Evolutionary conservation across 2,797 vertebrate species (phyloP), one percentile per base, ranked within the genome.

Genomic region (Poecilia gillii): DNA sequence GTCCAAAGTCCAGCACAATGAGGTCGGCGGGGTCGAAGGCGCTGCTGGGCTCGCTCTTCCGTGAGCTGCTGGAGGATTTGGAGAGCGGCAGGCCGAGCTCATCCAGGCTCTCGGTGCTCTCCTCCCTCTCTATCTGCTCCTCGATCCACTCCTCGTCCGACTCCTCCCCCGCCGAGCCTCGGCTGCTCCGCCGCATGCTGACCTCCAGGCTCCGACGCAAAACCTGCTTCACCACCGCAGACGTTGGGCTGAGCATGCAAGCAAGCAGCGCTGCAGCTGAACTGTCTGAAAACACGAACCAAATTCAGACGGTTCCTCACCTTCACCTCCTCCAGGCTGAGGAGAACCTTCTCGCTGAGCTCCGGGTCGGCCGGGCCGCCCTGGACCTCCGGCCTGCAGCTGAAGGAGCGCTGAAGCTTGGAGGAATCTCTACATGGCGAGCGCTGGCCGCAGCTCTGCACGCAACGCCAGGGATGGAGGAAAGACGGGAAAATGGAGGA

Each of bases 121-220:
- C 96, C 68, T 96, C 96, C 72, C 94, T 92, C 49, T 96, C 92
- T 16, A 97, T 95, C 2, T 96, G 93, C 84, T 97, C 97, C 76
- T 97, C 95, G 84, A 96, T 92, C 85, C 97, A 95, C 33, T 99
- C 97, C 79, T 99, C 98, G 41, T 99, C 98, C 0, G 93, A 96
- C 89, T 98, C 97, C 81, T 98, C 97, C 74, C 95, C 96, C 0
- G 94, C 94, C 1, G 93, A 93, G 49, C 94, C 93, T 9, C 93
- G 90, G 78, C 82, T 94, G 87, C 94, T 93, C 57, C 87, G 93
- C 25, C 93, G 92, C 85, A 96, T 94, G 81, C 92, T 93, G 70
- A 91, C 93, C 91, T 97, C 96, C 89, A 97, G 94, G 88, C 96
- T 98, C 86, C 91, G 96, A 57, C 95, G 96, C 85, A 97, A 90